Evolutionary conservation across 1,140 invertebrate species (phyloP), one percentile per base, ranked within the genome.

Genomic region (Pomphorhynchus laevis): DNA sequence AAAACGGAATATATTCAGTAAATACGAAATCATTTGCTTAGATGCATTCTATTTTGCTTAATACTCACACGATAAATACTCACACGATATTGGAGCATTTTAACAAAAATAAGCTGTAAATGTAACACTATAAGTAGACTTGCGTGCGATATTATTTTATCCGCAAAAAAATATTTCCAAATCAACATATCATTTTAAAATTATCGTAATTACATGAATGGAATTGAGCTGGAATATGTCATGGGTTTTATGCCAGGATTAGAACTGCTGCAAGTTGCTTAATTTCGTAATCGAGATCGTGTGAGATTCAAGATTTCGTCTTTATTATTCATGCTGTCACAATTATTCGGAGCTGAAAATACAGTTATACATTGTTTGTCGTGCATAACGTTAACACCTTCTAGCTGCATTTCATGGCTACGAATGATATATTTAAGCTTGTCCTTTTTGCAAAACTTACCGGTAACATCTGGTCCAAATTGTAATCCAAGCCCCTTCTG

Each of bases 291-390:
- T 9, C 27, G 18, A 20, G 9, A 35, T 39, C 82, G 86, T 40
- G 68, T 76, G 49, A 93, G 65, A 44, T 68, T 84, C 50, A 95
- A 89, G 59, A 80, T 91, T 49, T 86, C 82, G 53, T 84, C 86
- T 59, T 73, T 71, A 60, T 95, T 95, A 49, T 76, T 79, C 73
- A 93, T 86, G 34, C 74, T 74, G 70, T 95, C 86, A 69, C 84
- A 95, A 65, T 93, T 95, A 62, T 95, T 95, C 43, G 86, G 86
- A 45, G 86, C 86, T 17, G 80, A 91, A 45, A 59, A 59, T 22
- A 59, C 55, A 24, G 57, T 58, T 41, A 59, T 53, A 46, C 56
- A 58, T 44, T 57, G 55, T 5, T 74, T 79, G 53, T 80, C 67
- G 53, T 98, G 86, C 8, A 70, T 69, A 16, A 77, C 60, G 60